Conservation (phyloP, 2,113 vertebrate genomes). For the Ardeotis arabs region DNA sequence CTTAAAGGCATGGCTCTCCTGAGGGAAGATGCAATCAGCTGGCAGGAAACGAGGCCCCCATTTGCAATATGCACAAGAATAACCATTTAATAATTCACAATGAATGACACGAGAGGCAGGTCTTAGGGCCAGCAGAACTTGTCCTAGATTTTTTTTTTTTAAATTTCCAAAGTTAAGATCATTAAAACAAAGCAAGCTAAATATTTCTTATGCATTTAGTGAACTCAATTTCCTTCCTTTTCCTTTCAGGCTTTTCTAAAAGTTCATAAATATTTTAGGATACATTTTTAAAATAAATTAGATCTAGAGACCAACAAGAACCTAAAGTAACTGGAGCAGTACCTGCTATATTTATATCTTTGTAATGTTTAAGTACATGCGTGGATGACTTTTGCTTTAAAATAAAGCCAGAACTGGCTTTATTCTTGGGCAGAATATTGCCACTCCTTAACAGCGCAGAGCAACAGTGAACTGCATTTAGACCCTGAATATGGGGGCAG, state of each 20-base stretch:
- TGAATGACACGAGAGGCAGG: constrained; percentile 51
- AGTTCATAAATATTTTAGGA: constrained; percentile 29
- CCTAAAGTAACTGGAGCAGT: constrained; percentile 7
- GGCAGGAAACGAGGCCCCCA: constrained; percentile 72
- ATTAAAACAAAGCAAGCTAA: constrained; percentile 8
- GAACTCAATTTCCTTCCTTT: constrained; percentile 2
- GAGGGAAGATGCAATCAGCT: constrained; percentile 67
- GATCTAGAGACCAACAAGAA: background rate
- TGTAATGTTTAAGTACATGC: background rate
- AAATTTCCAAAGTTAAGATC: constrained; percentile 28
- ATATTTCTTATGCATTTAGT: background rate
- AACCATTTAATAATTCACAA: constrained; percentile 73
- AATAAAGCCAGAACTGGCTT: background rate
- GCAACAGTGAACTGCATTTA: background rate
- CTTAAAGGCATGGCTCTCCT: constrained; percentile 67
- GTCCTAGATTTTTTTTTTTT: constrained; percentile 8
- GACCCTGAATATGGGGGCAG: background rate
- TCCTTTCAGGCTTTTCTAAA: background rate
- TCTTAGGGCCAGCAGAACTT: constrained; percentile 41
- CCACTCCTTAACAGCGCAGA: background rate
- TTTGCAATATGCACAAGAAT: constrained; percentile 66
- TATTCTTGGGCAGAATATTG: background rate
- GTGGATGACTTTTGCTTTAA: constrained; percentile 4
- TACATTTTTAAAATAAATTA: background rate
- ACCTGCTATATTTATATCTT: background rate